Evolutionary conservation across 2,797 vertebrate species (phyloP).

Genomic region (Australoheros facetus): DNA sequence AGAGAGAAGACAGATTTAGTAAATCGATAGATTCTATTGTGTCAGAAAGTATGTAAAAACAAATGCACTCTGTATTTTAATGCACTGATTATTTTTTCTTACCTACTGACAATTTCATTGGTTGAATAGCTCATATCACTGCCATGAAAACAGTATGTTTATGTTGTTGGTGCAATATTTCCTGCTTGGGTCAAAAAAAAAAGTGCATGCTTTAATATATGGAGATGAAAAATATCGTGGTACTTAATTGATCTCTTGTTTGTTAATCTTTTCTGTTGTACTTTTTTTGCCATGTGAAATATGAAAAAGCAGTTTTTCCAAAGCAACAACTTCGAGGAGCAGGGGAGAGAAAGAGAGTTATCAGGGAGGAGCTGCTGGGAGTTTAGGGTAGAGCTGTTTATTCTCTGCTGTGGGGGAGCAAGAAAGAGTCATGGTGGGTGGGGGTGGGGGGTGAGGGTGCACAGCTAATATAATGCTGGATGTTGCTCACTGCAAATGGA

Average conservation of each 20-base stretch:
- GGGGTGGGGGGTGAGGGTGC: slow-evolving; percentile 38
- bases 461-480: slow-evolving; percentile 50
- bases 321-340: slow-evolving; percentile 35
- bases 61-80: slow-evolving; percentile 82
- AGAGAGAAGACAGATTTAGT: slow-evolving; percentile 36
- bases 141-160: slow-evolving; percentile 77
- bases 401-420: slow-evolving; percentile 36
- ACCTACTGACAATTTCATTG: slow-evolving; percentile 64
- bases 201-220: slow-evolving; percentile 79
- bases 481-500: slow-evolving; percentile 62
- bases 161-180: slow-evolving; percentile 77
- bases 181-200: slow-evolving; percentile 71
- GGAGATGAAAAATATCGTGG: slow-evolving; percentile 76
- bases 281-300: slow-evolving; percentile 61
- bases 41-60: slow-evolving; percentile 69
- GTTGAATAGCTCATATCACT: slow-evolving; percentile 81
- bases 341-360: slow-evolving; percentile 5
- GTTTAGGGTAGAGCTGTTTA: slow-evolving; percentile 44
- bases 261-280: slow-evolving; percentile 66
- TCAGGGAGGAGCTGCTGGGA: slow-evolving; percentile 25
- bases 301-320: slow-evolving; percentile 47
- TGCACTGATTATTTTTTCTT: slow-evolving; percentile 77
- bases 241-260: slow-evolving; percentile 72
- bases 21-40: slow-evolving; percentile 46
- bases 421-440: slow-evolving; percentile 27